Percentiles rank a stretch among this genome's conserved stretches.
Conservation (phyloP, 2,888 invertebrate species). For the Melinopterus prodromus region DNA sequence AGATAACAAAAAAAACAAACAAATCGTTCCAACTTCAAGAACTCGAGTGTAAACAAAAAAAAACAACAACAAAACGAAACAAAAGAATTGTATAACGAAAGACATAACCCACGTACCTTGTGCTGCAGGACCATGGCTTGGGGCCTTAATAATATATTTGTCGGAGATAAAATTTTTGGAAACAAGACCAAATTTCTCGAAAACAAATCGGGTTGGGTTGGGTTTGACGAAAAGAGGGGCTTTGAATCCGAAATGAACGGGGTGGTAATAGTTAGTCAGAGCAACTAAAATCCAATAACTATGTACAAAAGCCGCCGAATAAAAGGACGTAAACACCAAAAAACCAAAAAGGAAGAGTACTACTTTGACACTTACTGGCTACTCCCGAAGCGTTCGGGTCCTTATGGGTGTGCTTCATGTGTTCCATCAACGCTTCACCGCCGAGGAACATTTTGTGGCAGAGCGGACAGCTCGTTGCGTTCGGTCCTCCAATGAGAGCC, state of each 20-base stretch:
- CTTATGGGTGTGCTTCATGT: conserved; percentile 96
- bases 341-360: neutral
- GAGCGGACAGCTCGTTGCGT: conserved; percentile 90
- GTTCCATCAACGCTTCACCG: conserved; percentile 92
- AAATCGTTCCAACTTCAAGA: neutral
- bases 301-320: neutral
- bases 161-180: conserved; percentile 4
- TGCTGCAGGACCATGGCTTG: neutral
- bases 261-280: neutral
- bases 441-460: conserved; percentile 95
- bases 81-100: neutral
- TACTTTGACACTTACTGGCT: conserved; percentile 77
- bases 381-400: conserved; percentile 89
- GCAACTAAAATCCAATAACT: neutral
- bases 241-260: neutral
- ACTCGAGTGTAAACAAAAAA: conserved; percentile 11
- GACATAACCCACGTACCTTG: conserved; percentile 4
- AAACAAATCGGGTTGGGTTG: neutral
- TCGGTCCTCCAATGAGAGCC: conserved; percentile 90
- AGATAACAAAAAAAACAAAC: conserved; percentile 30
- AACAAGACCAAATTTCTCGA: neutral
- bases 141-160: neutral
- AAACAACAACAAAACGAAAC: neutral
- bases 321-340: too few species aligned
- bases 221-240: neutral